Evolutionary conservation across 2,888 invertebrate species (phyloP).

Genomic region (Falcaria lacertinaria): DNA sequence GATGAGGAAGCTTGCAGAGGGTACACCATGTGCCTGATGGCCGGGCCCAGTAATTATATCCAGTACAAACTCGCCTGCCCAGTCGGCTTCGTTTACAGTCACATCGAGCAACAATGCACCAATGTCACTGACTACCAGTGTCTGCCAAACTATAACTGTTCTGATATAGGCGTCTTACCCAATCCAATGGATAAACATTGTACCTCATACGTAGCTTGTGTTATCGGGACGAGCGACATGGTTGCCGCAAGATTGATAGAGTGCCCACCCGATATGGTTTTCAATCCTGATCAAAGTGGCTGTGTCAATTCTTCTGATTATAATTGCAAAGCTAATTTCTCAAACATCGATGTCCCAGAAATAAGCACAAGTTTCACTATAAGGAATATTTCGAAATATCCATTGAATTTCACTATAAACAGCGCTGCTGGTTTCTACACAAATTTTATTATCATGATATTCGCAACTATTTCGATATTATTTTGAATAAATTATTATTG

Average conservation of each 20-base stretch:
- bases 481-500: background rate
- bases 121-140: slow-evolving; percentile 57
- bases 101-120: slow-evolving; percentile 55
- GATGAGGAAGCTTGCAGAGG: slow-evolving; percentile 50
- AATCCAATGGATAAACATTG: slow-evolving; percentile 33
- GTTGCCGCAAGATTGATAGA: slow-evolving; percentile 46
- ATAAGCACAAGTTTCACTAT: background rate
- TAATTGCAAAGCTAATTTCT: slow-evolving; percentile 22
- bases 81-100: slow-evolving; percentile 51
- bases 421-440: slow-evolving; percentile 2
- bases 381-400: background rate
- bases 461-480: background rate
- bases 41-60: slow-evolving; percentile 37
- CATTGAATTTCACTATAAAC: slow-evolving; percentile 1
- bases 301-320: slow-evolving; percentile 44
- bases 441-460: slow-evolving; percentile 1
- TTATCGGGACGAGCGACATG: slow-evolving; percentile 39
- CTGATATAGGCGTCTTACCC: slow-evolving; percentile 35
- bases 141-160: slow-evolving; percentile 43
- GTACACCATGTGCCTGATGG: slow-evolving; percentile 56
- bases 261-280: slow-evolving; percentile 44
- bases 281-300: slow-evolving; percentile 22
- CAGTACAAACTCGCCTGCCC: slow-evolving; percentile 59
- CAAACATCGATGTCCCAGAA: slow-evolving; percentile 1
- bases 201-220: slow-evolving; percentile 47